These are phyloP conservation scores for Amblyteles armatorius DNA, from an alignment of 2,888 invertebrate genomes.

Conservation along the genomic window DNA sequence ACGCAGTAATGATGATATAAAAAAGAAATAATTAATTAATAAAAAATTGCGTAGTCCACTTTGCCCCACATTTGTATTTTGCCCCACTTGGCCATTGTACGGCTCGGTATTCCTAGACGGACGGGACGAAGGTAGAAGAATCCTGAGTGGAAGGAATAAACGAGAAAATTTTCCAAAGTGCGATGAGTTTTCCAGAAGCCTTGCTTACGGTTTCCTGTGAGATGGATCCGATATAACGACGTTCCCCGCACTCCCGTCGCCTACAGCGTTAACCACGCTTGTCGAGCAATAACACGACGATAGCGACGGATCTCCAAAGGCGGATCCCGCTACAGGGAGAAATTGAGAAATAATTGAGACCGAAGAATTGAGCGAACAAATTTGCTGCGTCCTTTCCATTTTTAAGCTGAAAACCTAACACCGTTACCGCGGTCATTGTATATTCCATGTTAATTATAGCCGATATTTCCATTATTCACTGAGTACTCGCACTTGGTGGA, in stretches of 20 bases:
- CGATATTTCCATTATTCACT: too few species aligned
- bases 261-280: background rate
- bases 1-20: background rate
- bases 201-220: conserved; percentile 12
- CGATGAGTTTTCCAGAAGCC: conserved; percentile 33
- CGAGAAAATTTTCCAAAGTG: conserved; percentile 17
- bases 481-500: too few species aligned
- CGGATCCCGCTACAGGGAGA: background rate
- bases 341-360: background rate
- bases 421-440: background rate
- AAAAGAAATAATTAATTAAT: too few species aligned
- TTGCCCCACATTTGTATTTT: background rate
- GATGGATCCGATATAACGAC: conserved; percentile 32
- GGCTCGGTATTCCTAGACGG: background rate
- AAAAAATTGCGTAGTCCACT: background rate
- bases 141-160: conserved; percentile 8
- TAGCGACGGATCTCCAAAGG: background rate
- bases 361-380: background rate
- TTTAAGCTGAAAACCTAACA: background rate
- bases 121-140: conserved; percentile 16
- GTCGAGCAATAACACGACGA: conserved; percentile 3
- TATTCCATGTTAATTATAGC: too few species aligned
- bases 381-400: background rate
- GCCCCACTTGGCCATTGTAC: background rate
- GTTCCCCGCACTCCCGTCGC: background rate